Percentiles rank a stretch among this genome's conserved stretches.
These are phyloP conservation scores for Dynastes hyllus DNA, from an alignment of 2,888 invertebrate species.

Conservation along the genomic window DNA sequence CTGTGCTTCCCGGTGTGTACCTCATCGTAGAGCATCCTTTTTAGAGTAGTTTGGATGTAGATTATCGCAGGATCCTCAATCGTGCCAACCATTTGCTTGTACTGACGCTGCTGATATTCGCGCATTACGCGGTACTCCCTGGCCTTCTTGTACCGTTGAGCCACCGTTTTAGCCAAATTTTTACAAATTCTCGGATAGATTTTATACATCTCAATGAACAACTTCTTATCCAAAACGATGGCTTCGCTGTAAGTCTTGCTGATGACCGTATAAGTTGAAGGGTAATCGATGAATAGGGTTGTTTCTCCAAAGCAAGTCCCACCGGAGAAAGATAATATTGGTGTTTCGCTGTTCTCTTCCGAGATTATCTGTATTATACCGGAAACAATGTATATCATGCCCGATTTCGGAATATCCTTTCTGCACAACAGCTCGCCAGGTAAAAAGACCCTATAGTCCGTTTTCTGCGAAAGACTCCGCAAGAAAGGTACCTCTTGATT, in stretches of 20 bases:
- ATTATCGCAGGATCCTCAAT: conserved; percentile 39
- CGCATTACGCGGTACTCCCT: conserved; percentile 6
- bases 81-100: background rate
- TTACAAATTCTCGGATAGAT: conserved; percentile 56
- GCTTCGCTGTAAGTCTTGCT: conserved; percentile 59
- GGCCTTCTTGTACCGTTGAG: conserved; percentile 51
- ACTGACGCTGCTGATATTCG: conserved; percentile 1
- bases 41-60: conserved; percentile 48
- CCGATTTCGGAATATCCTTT: conserved; percentile 53
- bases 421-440: conserved; percentile 58
- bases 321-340: conserved; percentile 58
- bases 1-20: background rate
- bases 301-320: conserved; percentile 59
- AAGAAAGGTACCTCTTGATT: conserved; percentile 55
- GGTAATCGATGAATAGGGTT: conserved; percentile 54
- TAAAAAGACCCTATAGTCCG: conserved; percentile 52
- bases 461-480: conserved; percentile 53
- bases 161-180: conserved; percentile 46
- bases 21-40: background rate
- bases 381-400: conserved; percentile 58
- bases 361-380: conserved; percentile 60
- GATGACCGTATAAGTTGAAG: conserved; percentile 57
- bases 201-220: conserved; percentile 53
- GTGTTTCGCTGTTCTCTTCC: conserved; percentile 60
- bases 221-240: conserved; percentile 52